Base-by-base conservation (phyloP, 2,113 vertebrate species). In the Tricholaema leucomelas region DNA sequence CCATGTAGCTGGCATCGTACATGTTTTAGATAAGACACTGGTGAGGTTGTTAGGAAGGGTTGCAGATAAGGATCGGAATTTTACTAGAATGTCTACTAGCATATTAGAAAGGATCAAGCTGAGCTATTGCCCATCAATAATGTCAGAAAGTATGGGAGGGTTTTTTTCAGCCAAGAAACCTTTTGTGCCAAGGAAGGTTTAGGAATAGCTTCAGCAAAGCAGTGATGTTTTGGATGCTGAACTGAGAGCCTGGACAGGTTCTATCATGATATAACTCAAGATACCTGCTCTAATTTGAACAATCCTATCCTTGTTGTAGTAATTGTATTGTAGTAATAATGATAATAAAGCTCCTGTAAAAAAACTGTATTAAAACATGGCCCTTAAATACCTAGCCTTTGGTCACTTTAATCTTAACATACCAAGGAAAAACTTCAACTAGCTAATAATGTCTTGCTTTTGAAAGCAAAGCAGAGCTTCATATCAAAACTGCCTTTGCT, bases 391-490 rank as follows among this genome's bases (percentile, higher is more conserved):
- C 28, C 19, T 83, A 58, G 65, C 73, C 80, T 89, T 91, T 92
- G 76, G 91, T 83, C 87, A 71, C 52, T 85, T 87, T 66, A 59
- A 56, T 73, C 75, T 59, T 69, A 23, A 28, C 58, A 75, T 56
- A 31, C 59, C 70, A 90, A 74, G 54, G 69, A 61, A 85, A 65
- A 88, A 80, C 50, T 91, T 93, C 42, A 28, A 58, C 63, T 81
- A 91, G 81, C 48, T 91, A 88, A 48, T 88, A 81, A 85, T 85
- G 31, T 86, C 54, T 8, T 69, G 30, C 35, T 78, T 85, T 91
- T 82, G 46, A 67, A 71, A 91, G 76, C 40, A 61, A 76, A 81
- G 55, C 14, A 73, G 60, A 73, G 30, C 23, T 86, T 88, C 9
- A 7, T 52, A 55, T 75, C 75, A 66, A 86, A 90, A 65, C 70